Evolutionary conservation across 2,113 vertebrate genomes (phyloP).

Genomic region (Plotosus lineatus): DNA sequence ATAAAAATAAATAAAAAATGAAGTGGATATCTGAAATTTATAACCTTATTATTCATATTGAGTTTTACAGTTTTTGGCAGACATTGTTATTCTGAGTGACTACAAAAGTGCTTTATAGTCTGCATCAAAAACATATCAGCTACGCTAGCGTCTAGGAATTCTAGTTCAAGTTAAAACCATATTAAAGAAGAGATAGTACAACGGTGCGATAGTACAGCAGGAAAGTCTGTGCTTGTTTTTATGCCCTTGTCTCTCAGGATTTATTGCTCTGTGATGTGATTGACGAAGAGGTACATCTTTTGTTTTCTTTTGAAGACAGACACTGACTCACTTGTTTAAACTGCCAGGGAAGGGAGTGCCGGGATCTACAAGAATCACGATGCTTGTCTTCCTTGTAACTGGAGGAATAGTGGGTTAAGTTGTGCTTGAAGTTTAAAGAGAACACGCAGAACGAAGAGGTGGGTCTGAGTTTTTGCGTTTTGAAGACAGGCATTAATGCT

Average conservation of each 20-base stretch:
- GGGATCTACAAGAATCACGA: neutral
- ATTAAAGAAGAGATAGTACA: neutral
- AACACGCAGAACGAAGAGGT: too few species aligned
- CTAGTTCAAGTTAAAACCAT: neutral
- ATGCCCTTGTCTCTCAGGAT: neutral
- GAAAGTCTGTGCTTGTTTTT: neutral
- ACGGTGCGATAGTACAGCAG: neutral
- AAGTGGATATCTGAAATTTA: neutral
- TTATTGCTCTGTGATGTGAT: neutral
- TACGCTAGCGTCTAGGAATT: constrained; percentile 5
- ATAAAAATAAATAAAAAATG: too few species aligned
- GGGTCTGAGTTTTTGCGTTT: neutral
- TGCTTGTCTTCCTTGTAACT: neutral
- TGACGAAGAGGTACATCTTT: neutral
- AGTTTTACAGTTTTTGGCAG: neutral
- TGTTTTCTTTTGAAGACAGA: neutral
- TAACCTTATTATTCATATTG: neutral
- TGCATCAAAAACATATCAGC: neutral
- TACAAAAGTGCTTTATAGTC: constrained; percentile 8
- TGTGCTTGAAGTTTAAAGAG: too few species aligned
- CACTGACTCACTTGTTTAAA: neutral
- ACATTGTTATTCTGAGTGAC: neutral
- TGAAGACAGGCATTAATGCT: neutral
- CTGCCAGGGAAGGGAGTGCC: neutral
- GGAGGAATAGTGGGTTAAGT: neutral